Evolutionary conservation across 1,140 invertebrate genomes (phyloP), one percentile per base, ranked within the genome.

Genomic region (Zophobas atratus): DNA sequence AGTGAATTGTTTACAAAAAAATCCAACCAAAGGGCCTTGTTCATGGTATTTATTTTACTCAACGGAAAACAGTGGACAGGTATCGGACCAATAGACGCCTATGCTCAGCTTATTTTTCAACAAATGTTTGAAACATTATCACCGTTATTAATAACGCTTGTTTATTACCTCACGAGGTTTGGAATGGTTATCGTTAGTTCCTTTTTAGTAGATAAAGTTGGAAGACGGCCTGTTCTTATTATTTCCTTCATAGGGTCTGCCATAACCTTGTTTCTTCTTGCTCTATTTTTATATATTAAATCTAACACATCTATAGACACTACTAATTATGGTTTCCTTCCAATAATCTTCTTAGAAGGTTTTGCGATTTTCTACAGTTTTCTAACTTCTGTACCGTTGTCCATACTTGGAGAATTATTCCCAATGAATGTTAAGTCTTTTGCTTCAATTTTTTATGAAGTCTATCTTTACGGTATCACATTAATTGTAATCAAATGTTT

Each of bases 401-500:
- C 93, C 20, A 89, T 94, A 76, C 90, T 94, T 76, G 90, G 93
- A 38, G 94, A 96, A 87, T 87, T 94, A 77, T 94, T 95, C 84
- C 91, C 94, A 0, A 90, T 91, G 0, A 91, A 92, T 80, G 89
- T 93, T 5, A 92, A 93, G 82, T 90, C 92, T 39, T 88, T 91
- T 56, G 94, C 94, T 4, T 90, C 92, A 34, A 92, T 92, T 71
- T 86, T 95, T 43, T 91, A 91, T 1, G 92, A 94, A 60, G 88
- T 93, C 70, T 91, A 91, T 78, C 93, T 93, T 53, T 94, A 93
- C 83, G 80, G 92, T 6, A 91, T 92, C 77, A 93, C 93, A 51
- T 95, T 95, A 78, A 84, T 93, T 1, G 89, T 94, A 8, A 94
- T 93, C 34, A 93, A 93, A 83, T 90, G 92, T 77, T 96, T 93